These are phyloP conservation scores for Sericinus montela DNA, from an alignment of 2,888 invertebrate species.

Conservation along the genomic window DNA sequence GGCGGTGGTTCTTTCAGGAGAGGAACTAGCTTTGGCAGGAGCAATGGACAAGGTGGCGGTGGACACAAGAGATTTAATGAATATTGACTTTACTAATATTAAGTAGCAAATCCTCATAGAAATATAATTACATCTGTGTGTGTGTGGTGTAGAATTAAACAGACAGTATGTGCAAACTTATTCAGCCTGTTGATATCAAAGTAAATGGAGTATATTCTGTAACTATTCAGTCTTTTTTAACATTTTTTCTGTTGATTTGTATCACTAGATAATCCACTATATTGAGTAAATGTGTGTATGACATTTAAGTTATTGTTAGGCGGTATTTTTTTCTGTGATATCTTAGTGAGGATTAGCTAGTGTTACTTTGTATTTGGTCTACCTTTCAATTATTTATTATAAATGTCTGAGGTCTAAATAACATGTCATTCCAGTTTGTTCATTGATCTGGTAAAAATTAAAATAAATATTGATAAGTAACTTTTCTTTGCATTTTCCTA, in stretches of 20 bases:
- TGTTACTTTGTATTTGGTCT: constrained; percentile 11
- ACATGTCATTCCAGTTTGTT: constrained; percentile 21
- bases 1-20: constrained; percentile 73
- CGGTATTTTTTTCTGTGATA: constrained; percentile 68
- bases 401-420: not conserved
- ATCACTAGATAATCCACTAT: constrained; percentile 20
- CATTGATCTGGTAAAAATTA: constrained; percentile 18
- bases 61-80: constrained; percentile 69
- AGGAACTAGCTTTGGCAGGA: constrained; percentile 65
- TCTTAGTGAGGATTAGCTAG: constrained; percentile 60
- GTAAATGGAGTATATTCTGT: not conserved
- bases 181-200: constrained; percentile 1
- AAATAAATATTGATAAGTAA: constrained; percentile 1
- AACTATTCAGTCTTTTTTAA: constrained; percentile 3
- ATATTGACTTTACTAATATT: constrained; percentile 47
- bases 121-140: constrained; percentile 40
- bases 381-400: constrained; percentile 12
- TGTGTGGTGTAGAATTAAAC: constrained; percentile 21
- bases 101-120: constrained; percentile 63
- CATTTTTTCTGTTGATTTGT: not conserved
- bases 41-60: constrained; percentile 50
- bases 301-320: constrained; percentile 32
- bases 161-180: not conserved
- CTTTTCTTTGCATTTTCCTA: too few species aligned
- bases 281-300: constrained; percentile 25